Conservation (phyloP, 2,113 vertebrate genomes). For the Hippocampus barbouri region DNA sequence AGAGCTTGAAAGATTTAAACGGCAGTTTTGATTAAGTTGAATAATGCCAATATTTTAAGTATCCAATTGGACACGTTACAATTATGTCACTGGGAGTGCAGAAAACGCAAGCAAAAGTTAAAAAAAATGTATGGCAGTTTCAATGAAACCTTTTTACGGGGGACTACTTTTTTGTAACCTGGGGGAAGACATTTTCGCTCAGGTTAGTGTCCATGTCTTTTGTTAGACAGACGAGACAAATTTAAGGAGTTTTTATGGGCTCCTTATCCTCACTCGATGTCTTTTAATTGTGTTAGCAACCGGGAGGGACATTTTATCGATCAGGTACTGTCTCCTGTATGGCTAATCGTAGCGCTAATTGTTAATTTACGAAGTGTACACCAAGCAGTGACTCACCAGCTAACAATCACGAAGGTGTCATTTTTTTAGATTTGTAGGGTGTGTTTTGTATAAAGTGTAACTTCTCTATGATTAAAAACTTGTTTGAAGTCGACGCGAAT, state of each 20-base stretch:
- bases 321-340: not conserved
- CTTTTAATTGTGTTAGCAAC: not conserved
- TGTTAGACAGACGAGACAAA: slow-evolving; percentile 42
- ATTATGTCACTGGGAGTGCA: slow-evolving; percentile 3
- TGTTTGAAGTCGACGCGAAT: not conserved
- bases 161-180: slow-evolving; percentile 40
- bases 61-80: not conserved
- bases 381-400: not conserved
- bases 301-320: not conserved
- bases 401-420: not conserved
- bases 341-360: slow-evolving; percentile 5
- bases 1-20: slow-evolving; percentile 27
- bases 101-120: slow-evolving; percentile 10
- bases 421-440: not conserved
- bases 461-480: not conserved
- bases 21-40: slow-evolving; percentile 12
- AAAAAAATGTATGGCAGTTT: not conserved
- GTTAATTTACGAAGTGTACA: not conserved
- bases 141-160: slow-evolving; percentile 27
- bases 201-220: slow-evolving; percentile 67
- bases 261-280: not conserved
- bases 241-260: slow-evolving; percentile 10
- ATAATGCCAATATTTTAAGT: not conserved
- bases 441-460: not conserved
- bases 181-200: slow-evolving; percentile 42